Evolutionary conservation across 37 sponge, comb jelly and placozoan species (phyloP), one percentile per base, ranked within the genome.

Genomic region (Cliona cf. orientalis): DNA sequence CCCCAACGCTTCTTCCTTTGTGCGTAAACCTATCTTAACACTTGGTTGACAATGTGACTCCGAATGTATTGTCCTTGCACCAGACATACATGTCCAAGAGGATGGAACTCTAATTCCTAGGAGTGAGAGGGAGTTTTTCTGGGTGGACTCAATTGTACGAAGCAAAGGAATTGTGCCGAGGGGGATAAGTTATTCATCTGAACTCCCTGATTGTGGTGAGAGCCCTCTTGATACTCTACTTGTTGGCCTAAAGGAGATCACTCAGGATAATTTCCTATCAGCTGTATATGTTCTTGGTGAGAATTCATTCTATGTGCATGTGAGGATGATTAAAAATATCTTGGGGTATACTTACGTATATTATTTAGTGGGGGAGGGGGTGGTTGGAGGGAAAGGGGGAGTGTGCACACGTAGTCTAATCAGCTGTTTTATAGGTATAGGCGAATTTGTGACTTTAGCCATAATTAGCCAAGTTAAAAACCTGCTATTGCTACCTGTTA

Each of bases 201-300:
- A 7, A 22, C 63, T 22, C 25, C 55, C 55, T 49, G 17, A 11
- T 49, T 25, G 28, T 11, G 5, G 28, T 61, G 63, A 61, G 7
- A 22, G 26, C 5, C 63, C 63, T 25, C 23, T 61, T 12, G 63
- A 22, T 22, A 6, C 28, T 6, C 26, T 61, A 6, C 28, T 61
- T 25, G 26, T 7, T n/a, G 63, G 25, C 17, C 63, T 61, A 6
- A 21, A n/a, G 7, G 63, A 61, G 26, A 21, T 61, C 26, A 61
- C 63, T 61, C 63, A 61, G 26, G 28, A n/a, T 28, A 61, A 61
- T 22, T 61, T 61, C 26, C 5, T 6, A 21, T 61, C 63, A 25
- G 63, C 63, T 61, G 26, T 61, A 21, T 61, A 25, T 61, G 63
- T 61, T 12, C 5, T 61, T 25, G 63, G 63, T 61, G 7, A n/a